These are phyloP conservation scores for Pteropus rufus DNA, from an alignment of 2,797 vertebrate species.

Conservation along the genomic window DNA sequence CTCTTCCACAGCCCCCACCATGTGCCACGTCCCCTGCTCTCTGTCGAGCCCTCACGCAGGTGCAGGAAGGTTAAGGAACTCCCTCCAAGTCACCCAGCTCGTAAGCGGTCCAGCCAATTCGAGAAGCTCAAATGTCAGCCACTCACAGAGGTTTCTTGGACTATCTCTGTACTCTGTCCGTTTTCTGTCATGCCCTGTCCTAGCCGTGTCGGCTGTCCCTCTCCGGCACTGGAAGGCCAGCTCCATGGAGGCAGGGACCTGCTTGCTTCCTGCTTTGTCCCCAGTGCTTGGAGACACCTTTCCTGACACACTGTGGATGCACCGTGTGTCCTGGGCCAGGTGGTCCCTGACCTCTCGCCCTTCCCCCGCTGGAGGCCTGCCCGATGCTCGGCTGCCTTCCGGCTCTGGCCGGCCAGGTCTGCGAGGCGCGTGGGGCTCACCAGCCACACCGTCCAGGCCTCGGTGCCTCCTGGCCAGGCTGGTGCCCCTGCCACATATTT, in stretches of 20 bases:
- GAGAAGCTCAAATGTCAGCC: neutral
- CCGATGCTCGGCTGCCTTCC: neutral
- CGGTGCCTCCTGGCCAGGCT: neutral
- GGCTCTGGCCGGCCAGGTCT: neutral
- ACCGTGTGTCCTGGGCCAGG: neutral
- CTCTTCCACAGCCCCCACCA: neutral
- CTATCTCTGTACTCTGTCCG: accelerated
- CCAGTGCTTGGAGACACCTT: neutral
- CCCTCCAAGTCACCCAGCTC: neutral
- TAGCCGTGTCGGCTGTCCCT: neutral
- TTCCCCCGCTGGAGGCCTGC: neutral
- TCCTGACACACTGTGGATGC: neutral
- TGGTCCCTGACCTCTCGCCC: neutral
- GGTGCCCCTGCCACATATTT: neutral
- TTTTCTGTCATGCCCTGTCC: neutral
- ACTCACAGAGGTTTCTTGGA: neutral
- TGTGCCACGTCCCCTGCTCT: too few relatives aligned
- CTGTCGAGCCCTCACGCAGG: neutral
- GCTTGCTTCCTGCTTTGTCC: neutral
- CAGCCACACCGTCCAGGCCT: accelerated
- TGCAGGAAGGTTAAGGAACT: neutral
- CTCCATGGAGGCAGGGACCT: neutral
- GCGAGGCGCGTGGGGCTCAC: neutral
- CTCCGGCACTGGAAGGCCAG: neutral
- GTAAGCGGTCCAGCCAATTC: accelerated